Evolutionary conservation across 2,888 invertebrate genomes (phyloP), one percentile per base, ranked within the genome.

Genomic region (Endotricha flammealis): DNA sequence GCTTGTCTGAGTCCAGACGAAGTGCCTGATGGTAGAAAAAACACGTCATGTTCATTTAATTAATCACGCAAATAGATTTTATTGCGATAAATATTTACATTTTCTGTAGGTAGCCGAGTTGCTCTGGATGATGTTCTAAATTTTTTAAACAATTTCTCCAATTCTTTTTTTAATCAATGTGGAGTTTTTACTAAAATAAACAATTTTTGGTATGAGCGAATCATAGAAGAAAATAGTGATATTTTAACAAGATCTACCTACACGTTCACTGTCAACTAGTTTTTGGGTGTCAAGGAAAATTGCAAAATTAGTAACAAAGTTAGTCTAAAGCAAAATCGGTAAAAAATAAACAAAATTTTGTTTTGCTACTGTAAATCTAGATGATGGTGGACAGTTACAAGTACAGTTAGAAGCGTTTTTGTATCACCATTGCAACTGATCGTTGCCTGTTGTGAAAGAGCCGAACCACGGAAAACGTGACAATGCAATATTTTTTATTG

Each of bases 31-130:
- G 30, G 11, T 20, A 20, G 12, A 28, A 20, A 56, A 64, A 64
- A 64, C 64, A 66, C 64, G 60, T 62, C 65, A 61, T 61, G 54
- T 52, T 59, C 54, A 67, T 68, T 68, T 67, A 73, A 74, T 72
- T 75, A 77, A 73, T 73, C 63, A 68, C 72, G 63, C 59, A 71
- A 77, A 78, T 72, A 77, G 72, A 73, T 75, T 77, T 77, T 75
- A 78, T 74, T 72, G 63, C 70, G 53, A 62, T 64, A 76, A 77
- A 77, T 76, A 76, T 79, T 78, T 76, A 74, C 65, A 65, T 71
- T 67, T 63, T 50, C 57, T 54, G 61, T 50, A 64, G 65, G n/a
- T n/a, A 70, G 61, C 66, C 60, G 62, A 60, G 63, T 61, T 20
- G 20, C 6, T 53, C 48, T 54, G 55, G 50, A 46, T 50, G 51